A percentile compares a stretch with the other conserved stretches of the same genome.
Conservation (phyloP, 2,797 vertebrate species). For the Monodelphis domestica region DNA sequence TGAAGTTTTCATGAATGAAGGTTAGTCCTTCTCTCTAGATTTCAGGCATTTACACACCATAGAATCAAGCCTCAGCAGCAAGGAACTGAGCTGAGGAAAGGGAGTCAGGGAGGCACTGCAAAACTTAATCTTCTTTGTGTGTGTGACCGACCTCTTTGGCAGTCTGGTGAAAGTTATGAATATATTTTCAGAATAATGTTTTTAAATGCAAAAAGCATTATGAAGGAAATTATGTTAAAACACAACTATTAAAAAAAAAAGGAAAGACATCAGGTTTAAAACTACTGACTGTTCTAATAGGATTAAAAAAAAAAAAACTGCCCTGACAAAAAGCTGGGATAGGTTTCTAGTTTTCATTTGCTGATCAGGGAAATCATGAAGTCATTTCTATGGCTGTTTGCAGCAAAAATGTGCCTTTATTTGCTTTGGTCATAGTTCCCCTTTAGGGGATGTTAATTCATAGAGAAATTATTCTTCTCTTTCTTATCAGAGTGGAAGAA, state of each 20-base stretch:
- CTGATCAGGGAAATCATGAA: neutral
- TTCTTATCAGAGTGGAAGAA: slow-evolving; percentile 52
- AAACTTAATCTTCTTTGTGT: neutral
- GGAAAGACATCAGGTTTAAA: neutral
- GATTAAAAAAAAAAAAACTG: neutral
- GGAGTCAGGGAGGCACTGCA: too few relatives aligned
- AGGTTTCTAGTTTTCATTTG: neutral
- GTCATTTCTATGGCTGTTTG: neutral
- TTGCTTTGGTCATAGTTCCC: neutral
- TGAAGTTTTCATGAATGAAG: neutral
- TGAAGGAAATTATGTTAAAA: neutral
- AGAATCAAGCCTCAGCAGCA: neutral
- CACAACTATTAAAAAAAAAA: neutral
- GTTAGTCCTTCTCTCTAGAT: neutral
- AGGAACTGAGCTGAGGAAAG: slow-evolving; percentile 11
- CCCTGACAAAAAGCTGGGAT: neutral
- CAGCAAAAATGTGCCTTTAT: neutral
- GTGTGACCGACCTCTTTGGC: neutral
- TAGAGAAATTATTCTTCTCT: slow-evolving; percentile 15
- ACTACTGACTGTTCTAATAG: neutral
- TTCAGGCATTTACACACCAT: slow-evolving; percentile 12
- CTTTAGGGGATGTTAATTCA: slow-evolving; percentile 16
- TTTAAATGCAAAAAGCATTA: neutral
- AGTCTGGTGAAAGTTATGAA: neutral
- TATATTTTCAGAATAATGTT: neutral